Evolutionary conservation across 2,797 vertebrate genomes (phyloP).

Genomic region (Esox lucius): DNA sequence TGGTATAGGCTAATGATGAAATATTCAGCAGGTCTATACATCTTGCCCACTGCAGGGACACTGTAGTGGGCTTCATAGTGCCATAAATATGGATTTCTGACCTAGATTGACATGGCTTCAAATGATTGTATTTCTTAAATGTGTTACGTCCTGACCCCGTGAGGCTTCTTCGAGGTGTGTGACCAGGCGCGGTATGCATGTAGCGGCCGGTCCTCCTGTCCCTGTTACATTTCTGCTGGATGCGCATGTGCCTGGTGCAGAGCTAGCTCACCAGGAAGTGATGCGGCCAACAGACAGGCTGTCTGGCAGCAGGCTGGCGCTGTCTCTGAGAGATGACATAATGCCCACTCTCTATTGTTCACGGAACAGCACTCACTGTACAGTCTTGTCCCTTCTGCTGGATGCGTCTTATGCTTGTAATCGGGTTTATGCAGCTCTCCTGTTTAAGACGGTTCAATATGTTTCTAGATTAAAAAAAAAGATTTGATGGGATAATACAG

Average conservation of each 20-base stretch:
- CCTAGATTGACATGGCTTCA: conserved; percentile 18
- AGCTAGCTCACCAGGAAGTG: conserved; percentile 43
- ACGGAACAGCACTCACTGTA: conserved; percentile 9
- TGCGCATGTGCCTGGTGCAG: conserved; percentile 27
- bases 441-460: too few species aligned
- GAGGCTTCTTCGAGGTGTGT: too few species aligned
- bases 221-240: conserved; percentile 12
- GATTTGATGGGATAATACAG: too few species aligned
- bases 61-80: conserved; percentile 1
- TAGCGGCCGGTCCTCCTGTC: too few species aligned
- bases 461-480: too few species aligned
- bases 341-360: conserved; percentile 39
- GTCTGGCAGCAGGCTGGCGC: conserved; percentile 17
- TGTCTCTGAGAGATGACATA: conserved; percentile 58
- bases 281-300: conserved; percentile 35
- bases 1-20: conserved; percentile 20
- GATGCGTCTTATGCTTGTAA: neutral
- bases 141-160: too few species aligned
- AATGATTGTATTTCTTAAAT: neutral
- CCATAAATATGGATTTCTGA: neutral
- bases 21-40: conserved; percentile 19
- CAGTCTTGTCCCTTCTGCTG: neutral
- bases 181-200: too few species aligned
- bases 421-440: conserved; percentile 5
- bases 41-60: conserved; percentile 1